Evolutionary conservation across 2,113 vertebrate genomes (phyloP), one percentile per base, ranked within the genome.

Genomic region (Xyrauchen texanus): DNA sequence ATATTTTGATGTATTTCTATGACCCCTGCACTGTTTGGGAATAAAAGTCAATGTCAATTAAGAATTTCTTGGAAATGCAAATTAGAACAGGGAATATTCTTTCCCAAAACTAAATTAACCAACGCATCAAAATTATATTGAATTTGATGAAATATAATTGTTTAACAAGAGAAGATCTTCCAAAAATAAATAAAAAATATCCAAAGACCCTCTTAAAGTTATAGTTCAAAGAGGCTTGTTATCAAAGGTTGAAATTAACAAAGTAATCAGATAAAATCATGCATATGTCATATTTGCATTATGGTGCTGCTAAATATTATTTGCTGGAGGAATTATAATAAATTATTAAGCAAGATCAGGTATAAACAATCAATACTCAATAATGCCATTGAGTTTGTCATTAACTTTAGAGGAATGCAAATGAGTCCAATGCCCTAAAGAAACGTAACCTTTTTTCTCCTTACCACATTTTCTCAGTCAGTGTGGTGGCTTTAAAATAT

Each of bases 11-110:
- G 21, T 34, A 34, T 34, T 34, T 34, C 21, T 34, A 34, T 34
- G 21, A 1, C 21, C 21, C 21, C 21, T 34, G 21, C 21, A 58
- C 55, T 7, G 7, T 75, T 77, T 81, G 84, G 79, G 78, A 88
- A 90, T 89, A 85, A 87, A 85, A 83, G 87, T 88, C 86, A 89
- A 77, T 85, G 82, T 91, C 91, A 90, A 79, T 86, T 1, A 84
- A 88, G 90, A 88, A 90, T 86, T 89, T 88, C 87, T 82, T 87
- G 68, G 79, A 88, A 86, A 89, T 90, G 84, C 42, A 88, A 89
- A 90, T 90, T 90, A 80, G 83, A 88, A 90, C 81, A 87, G 84
- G 85, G 88, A 89, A 87, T 91, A 88, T 81, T 4, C 83, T 89
- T 87, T 89, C 77, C 79, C 81, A 86, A 64, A 62, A 34, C 21